phyloP scores from a whole-genome alignment of 2,888 invertebrate species.

The Netelia virgata region DNA sequence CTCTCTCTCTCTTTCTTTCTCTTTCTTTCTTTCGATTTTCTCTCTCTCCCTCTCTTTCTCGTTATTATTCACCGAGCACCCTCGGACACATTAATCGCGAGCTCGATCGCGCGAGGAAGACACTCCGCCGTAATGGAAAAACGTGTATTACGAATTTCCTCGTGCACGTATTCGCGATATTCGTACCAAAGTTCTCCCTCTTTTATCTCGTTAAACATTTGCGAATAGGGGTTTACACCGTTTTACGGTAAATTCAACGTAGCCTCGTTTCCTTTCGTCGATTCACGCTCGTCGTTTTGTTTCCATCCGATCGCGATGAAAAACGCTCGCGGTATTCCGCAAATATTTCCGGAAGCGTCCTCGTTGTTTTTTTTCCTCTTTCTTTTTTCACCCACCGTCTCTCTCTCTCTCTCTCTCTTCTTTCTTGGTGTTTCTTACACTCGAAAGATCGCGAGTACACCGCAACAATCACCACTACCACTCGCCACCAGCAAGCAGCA shows the following conservation, averaged over 20 bases:
- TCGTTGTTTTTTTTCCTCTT: background rate
- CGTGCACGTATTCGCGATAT: background rate
- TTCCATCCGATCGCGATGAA: background rate
- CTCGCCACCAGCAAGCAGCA: constrained; percentile 23
- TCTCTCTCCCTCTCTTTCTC: constrained; percentile 1
- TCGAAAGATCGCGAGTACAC: constrained; percentile 43
- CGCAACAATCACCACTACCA: background rate
- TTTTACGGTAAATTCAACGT: no score
- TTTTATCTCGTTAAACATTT: background rate
- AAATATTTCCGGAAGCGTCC: background rate
- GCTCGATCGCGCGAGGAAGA: background rate
- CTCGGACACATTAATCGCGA: constrained; percentile 17
- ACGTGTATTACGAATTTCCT: background rate
- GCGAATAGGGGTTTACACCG: background rate
- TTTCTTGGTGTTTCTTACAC: constrained; percentile 8
- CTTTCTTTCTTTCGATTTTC: background rate
- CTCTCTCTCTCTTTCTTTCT: no score
- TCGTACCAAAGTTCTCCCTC: background rate
- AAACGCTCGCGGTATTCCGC: background rate
- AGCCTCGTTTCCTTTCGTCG: background rate
- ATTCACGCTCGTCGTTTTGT: background rate
- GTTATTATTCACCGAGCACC: constrained; percentile 16
- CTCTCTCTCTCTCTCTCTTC: background rate
- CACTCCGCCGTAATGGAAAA: constrained; percentile 29
- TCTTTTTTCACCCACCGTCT: background rate